A percentile compares a stretch with the other conserved stretches of the same genome.
These are phyloP conservation scores for Turdus rufiventris DNA, from an alignment of 2,113 vertebrate genomes.

Conservation along the genomic window DNA sequence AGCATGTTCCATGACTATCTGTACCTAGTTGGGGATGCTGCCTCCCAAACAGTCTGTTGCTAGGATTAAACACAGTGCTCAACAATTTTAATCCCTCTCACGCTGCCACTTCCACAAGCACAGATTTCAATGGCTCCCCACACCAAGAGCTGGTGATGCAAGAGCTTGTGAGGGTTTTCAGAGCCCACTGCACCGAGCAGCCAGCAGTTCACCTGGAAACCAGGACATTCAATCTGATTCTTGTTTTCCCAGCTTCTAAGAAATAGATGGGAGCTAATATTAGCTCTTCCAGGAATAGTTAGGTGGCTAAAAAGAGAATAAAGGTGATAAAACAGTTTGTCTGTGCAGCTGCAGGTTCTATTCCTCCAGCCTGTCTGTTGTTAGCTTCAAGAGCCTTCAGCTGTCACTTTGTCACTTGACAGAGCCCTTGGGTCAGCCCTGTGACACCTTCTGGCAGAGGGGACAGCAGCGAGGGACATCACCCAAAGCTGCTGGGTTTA, in stretches of 20 bases:
- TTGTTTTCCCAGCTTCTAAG: conserved; percentile 43
- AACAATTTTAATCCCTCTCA: background rate
- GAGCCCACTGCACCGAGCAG: background rate
- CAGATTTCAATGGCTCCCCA: background rate
- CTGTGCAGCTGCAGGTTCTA: conserved; percentile 18
- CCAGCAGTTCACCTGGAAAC: conserved; percentile 15
- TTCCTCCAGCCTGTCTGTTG: background rate
- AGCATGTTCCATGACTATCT: background rate
- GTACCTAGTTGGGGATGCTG: rapidly evolving
- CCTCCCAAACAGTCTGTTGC: background rate
- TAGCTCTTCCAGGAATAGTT: conserved; percentile 64
- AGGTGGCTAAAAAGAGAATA: conserved; percentile 55
- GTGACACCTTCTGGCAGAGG: background rate
- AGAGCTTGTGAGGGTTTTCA: background rate
- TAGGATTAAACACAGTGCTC: background rate
- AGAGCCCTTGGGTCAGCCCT: background rate
- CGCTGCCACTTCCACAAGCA: background rate
- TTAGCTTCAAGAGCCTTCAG: background rate
- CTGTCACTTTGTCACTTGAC: background rate
- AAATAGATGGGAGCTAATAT: conserved; percentile 49
- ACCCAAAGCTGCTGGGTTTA: background rate
- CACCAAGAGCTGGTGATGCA: background rate
- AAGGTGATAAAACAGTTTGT: conserved; percentile 46
- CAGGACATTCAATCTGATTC: background rate
- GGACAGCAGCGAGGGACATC: background rate